Conservation (phyloP, 2,888 invertebrate species). For the Ryuthela nishihirai region DNA sequence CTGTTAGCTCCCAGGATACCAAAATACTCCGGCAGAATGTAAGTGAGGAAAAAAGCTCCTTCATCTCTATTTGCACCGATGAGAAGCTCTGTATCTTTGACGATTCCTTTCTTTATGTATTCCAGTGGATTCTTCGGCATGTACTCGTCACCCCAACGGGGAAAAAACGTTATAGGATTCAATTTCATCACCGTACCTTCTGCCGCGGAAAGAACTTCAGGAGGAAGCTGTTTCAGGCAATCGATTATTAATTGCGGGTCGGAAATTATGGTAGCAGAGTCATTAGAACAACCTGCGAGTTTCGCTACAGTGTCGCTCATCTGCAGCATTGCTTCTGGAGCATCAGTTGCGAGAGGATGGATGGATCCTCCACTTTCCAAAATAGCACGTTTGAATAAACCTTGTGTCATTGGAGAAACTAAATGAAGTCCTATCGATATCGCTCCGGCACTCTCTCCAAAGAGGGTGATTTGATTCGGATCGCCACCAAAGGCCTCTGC, state of each 20-base stretch:
- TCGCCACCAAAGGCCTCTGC: slow-evolving; percentile 22
- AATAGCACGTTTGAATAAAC: slow-evolving; percentile 28
- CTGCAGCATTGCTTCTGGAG: no score
- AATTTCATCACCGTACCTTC: slow-evolving; percentile 10
- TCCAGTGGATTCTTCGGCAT: neutral
- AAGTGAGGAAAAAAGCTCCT: slow-evolving; percentile 33
- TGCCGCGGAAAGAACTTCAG: slow-evolving; percentile 4
- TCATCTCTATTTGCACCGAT: slow-evolving; percentile 33
- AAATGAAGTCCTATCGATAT: slow-evolving; percentile 16
- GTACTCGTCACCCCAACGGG: slow-evolving; percentile 17
- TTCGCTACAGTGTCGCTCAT: no score
- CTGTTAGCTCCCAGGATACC: slow-evolving; percentile 5
- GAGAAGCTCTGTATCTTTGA: slow-evolving; percentile 24
- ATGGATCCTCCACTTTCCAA: slow-evolving; percentile 24
- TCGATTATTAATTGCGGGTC: slow-evolving; percentile 7
- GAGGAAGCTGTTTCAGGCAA: slow-evolving; percentile 21
- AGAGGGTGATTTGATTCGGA: slow-evolving; percentile 22
- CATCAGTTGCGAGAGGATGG: no score
- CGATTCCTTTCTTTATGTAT: neutral
- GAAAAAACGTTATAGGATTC: slow-evolving; percentile 26
- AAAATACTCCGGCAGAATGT: slow-evolving; percentile 10
- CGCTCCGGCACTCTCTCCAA: slow-evolving; percentile 35
- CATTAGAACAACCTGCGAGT: slow-evolving; percentile 20
- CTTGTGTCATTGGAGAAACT: slow-evolving; percentile 15
- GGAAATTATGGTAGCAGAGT: slow-evolving; percentile 5